Percentiles rank a stretch among this genome's conserved stretches.
phyloP scores from a whole-genome alignment of 2,113 vertebrate genomes.

The Marmota flaviventris region DNA sequence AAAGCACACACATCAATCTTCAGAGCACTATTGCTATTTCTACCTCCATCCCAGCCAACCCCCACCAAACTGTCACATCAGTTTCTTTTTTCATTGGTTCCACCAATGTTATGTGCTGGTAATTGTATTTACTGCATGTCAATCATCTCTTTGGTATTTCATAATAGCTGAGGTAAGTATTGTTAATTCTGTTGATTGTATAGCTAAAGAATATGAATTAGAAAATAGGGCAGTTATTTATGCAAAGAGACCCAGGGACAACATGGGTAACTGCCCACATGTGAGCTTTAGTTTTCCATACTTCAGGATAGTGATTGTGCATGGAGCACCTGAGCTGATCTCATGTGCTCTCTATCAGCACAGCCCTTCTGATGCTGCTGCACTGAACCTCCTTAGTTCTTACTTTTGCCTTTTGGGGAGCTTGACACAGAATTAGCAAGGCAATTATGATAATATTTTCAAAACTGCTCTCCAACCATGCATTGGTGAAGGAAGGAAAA shows the following conservation, averaged over 20 bases:
- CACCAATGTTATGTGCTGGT: background rate
- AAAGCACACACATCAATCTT: background rate
- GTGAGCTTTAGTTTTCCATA: background rate
- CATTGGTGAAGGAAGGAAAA: slow-evolving; percentile 51
- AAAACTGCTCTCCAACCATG: background rate
- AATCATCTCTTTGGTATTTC: background rate
- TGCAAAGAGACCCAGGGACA: background rate
- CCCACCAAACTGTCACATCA: background rate
- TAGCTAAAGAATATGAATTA: background rate
- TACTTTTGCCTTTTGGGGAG: background rate
- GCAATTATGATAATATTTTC: background rate
- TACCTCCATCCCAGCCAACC: background rate
- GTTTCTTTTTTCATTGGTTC: background rate
- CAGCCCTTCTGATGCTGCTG: background rate
- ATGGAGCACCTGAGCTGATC: background rate
- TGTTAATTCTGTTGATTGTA: background rate
- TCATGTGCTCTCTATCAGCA: background rate
- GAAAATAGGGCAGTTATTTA: background rate
- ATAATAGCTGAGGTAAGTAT: background rate
- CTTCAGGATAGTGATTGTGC: background rate
- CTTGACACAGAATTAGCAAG: background rate
- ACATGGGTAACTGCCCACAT: background rate
- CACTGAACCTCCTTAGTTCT: background rate
- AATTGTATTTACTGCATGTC: background rate
- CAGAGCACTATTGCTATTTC: background rate